These are phyloP conservation scores for Coenobita brevimanus DNA, from an alignment of 1,140 invertebrate genomes.

Conservation along the genomic window DNA sequence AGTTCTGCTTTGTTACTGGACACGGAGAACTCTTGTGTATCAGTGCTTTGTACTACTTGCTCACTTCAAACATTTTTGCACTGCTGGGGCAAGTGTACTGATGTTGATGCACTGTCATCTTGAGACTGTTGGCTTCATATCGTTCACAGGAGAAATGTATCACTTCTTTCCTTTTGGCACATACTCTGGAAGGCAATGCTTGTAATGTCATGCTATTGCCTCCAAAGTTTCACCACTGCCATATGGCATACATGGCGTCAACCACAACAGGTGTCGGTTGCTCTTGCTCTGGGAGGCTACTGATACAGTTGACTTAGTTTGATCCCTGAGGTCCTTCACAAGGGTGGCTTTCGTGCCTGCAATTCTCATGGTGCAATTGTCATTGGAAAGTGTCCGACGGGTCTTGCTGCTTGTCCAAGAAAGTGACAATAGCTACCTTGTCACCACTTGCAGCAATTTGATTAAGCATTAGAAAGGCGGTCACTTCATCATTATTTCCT, in stretches of 20 bases:
- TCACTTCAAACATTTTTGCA: not conserved
- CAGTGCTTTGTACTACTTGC: not conserved
- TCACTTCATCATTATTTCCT: not conserved
- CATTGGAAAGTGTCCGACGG: not conserved
- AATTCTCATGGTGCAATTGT: conserved; percentile 1
- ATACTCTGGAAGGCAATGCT: too few species aligned
- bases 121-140: not conserved
- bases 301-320: not conserved
- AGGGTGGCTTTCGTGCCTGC: not conserved
- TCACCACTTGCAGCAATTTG: not conserved
- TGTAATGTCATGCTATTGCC: not conserved
- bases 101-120: not conserved
- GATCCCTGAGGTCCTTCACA: not conserved
- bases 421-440: not conserved
- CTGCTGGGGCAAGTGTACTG: not conserved
- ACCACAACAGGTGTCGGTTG: not conserved
- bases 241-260: not conserved
- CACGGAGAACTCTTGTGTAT: not conserved
- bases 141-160: not conserved
- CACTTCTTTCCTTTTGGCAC: not conserved
- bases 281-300: not conserved
- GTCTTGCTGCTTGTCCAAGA: not conserved
- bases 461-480: not conserved
- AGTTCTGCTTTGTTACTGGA: not conserved
- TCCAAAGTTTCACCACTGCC: not conserved